Evolutionary conservation across 1,140 invertebrate species (phyloP), one percentile per base, ranked within the genome.

Genomic region (Oscheius sp.): DNA sequence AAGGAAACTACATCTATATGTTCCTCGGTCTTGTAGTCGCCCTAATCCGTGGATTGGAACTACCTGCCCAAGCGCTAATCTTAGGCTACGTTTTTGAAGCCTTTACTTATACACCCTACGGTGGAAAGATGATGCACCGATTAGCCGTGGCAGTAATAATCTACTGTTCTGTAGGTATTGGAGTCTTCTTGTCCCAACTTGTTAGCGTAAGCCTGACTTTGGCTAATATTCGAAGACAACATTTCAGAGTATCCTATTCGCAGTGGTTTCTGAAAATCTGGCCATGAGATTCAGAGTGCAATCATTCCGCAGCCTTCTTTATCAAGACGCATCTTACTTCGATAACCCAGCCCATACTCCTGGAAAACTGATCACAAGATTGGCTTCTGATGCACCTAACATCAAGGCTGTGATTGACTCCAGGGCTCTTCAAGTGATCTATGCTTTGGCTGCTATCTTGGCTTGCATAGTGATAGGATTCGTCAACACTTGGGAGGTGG

Each of bases 361-460:
- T 38, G 87, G 87, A 49, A 85, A 85, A 42, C 68, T 88, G 32
- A 84, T 84, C 28, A 86, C 86, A 10, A 75, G 87, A 66, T 79
- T 88, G 34, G 82, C 87, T 18, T 85, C 83, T 10, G 87, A 88
- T 80, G 85, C 87, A 49, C 85, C 87, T 32, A 83, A 83, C 72
- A 83, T 88, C 7, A 86, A 87, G 76, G 86, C 86, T 68, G 85
- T 71, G 0, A 69, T 84, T 79, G 68, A 68, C 13, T 73, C 58
- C 32, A 13, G 76, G 31, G 72, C 71, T 61, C 66, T 77, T 20
- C 76, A 78, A 70, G 65, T 74, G 7, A 68, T 87, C 26, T 84
- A 86, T 73, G 80, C 77, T 52, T 7, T 87, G 10, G 80, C 85
- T 42, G 84, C 85, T 49, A 82, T 87, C 23, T 79, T 82, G 13